Evolutionary conservation across 1,140 invertebrate genomes (phyloP), one percentile per base, ranked within the genome.

Genomic region (Acyrthosiphon pisum): DNA sequence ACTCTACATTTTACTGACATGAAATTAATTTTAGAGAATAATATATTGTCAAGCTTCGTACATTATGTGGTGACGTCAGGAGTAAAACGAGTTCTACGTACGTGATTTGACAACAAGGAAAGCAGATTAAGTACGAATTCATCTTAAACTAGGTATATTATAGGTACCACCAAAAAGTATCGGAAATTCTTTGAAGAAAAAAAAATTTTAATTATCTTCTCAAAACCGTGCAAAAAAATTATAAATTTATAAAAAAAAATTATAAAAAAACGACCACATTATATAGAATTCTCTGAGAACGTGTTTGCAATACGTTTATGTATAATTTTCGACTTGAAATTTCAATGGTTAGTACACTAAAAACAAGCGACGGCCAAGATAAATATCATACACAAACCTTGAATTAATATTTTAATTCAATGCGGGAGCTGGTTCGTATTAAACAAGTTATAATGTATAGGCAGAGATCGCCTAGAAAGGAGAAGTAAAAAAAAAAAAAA

Each of bases 361-460:
- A 89, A 53, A 89, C 20, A 53, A 89, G 87, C 14, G 87, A 37
- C 87, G 48, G 87, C 87, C 7, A 37, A 89, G 46, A 89, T 53
- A 53, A 89, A 37, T 53, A 89, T 48, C 26, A 53, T 89, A 48
- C 18, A 22, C 18, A 50, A 89, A 89, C 87, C 87, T 89, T 89
- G 87, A 89, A 89, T 89, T 89, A 50, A 89, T 48, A 89, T 89
- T 89, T 89, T 89, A 89, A 53, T 53, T 48, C 48, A 89, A 53
- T 37, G 87, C 87, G 87, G n/a, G n/a, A 89, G 87, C 48, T 89
- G 87, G 87, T 89, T 89, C n/a, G 48, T 53, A 53, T 89, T 37
- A 89, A 89, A 89, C 87, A 50, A 48, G 87, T 89, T 89, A 89
- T 53, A 53, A 53, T 46, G 18, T 37, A n/a, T 53, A 37, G 20